phyloP scores from a whole-genome alignment of 2,888 invertebrate genomes.

The Nomada hirtipes region DNA sequence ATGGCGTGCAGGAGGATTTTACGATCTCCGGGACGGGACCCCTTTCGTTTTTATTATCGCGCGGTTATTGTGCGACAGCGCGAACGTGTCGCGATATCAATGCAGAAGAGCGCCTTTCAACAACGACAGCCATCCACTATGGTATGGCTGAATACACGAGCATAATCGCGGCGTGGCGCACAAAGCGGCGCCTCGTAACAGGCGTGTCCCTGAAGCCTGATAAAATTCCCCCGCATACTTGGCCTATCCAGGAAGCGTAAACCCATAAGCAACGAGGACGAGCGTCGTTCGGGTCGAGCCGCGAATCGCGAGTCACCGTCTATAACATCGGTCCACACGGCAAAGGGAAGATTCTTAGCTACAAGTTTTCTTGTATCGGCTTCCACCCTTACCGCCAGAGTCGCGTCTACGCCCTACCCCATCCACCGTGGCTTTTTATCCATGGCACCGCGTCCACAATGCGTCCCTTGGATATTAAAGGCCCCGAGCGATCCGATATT shows the following conservation, averaged over 20 bases:
- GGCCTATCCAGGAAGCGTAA: slow-evolving; percentile 72
- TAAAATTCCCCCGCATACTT: slow-evolving; percentile 56
- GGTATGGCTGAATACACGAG: slow-evolving; percentile 52
- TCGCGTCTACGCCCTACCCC: neutral
- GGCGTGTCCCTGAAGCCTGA: slow-evolving; percentile 58
- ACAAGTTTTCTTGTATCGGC: slow-evolving; percentile 20
- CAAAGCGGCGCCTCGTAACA: slow-evolving; percentile 65
- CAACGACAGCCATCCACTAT: slow-evolving; percentile 22
- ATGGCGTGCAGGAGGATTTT: neutral
- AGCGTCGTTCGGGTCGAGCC: slow-evolving; percentile 47
- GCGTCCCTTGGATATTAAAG: slow-evolving; percentile 32
- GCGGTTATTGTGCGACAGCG: slow-evolving; percentile 47
- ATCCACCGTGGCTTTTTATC: neutral
- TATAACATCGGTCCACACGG: slow-evolving; percentile 35
- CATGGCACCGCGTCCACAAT: slow-evolving; percentile 23
- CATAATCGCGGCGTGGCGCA: slow-evolving; percentile 65
- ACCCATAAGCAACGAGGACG: slow-evolving; percentile 71
- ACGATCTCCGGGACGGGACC: neutral
- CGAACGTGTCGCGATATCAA: slow-evolving; percentile 46
- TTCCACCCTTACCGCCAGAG: neutral
- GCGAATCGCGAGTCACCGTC: slow-evolving; percentile 60
- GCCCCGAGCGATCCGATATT: slow-evolving; percentile 27
- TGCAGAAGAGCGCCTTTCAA: slow-evolving; percentile 41
- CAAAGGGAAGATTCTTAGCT: neutral
- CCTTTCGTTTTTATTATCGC: slow-evolving; percentile 63